A percentile compares a stretch with the other conserved stretches of the same genome.
phyloP scores from a whole-genome alignment of 2,113 vertebrate species.

The Bagarius yarrelli region DNA sequence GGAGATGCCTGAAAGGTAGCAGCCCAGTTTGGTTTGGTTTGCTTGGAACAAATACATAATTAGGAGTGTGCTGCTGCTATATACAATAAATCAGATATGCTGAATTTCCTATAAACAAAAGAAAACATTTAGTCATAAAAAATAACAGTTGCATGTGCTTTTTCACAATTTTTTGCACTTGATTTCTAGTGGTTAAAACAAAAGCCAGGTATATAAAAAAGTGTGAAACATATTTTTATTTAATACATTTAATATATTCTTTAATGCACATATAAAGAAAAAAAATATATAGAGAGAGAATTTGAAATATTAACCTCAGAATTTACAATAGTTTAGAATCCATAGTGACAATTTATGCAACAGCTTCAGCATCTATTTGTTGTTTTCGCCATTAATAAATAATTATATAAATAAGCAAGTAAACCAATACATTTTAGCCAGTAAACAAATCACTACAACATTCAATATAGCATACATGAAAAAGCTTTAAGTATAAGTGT shows the following conservation, averaged over 20 bases:
- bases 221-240: slow-evolving; percentile 18
- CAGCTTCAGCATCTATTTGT: slow-evolving; percentile 27
- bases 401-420: slow-evolving; percentile 44
- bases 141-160: too few relatives aligned
- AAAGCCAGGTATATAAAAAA: background rate
- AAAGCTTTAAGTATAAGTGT: slow-evolving; percentile 29
- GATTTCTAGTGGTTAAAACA: background rate
- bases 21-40: background rate
- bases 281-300: slow-evolving; percentile 37
- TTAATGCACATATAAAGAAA: slow-evolving; percentile 49
- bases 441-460: slow-evolving; percentile 46
- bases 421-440: slow-evolving; percentile 42
- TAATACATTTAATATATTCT: slow-evolving; percentile 42
- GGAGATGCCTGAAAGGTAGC: background rate
- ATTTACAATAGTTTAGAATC: slow-evolving; percentile 29
- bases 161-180: too few relatives aligned
- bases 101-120: background rate
- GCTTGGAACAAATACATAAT: background rate
- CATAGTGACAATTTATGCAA: background rate
- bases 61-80: background rate
- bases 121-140: background rate
- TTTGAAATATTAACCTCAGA: slow-evolving; percentile 37
- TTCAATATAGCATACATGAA: slow-evolving; percentile 48
- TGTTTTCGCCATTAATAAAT: slow-evolving; percentile 36
- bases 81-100: background rate